These are phyloP conservation scores for Pogonomyrmex californicus DNA, from an alignment of 1,140 invertebrate genomes.

Conservation along the genomic window DNA sequence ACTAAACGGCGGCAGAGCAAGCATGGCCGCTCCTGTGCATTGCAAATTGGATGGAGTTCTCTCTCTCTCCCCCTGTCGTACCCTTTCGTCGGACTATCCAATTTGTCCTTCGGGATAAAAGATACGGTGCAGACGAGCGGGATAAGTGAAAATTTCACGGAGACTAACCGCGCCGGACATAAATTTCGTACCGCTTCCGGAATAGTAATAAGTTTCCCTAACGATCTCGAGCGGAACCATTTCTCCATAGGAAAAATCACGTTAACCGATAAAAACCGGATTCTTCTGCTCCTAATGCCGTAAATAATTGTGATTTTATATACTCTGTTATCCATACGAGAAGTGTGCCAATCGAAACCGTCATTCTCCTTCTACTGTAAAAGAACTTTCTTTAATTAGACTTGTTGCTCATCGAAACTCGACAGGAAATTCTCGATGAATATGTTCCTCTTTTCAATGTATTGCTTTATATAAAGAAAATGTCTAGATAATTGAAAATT, in stretches of 20 bases:
- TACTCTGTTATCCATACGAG: not conserved
- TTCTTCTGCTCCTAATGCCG: not conserved
- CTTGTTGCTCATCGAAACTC: not conserved
- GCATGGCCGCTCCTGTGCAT: conserved; percentile 64
- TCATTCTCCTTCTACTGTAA: no score
- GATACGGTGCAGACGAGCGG: conserved; percentile 54
- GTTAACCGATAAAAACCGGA: conserved; percentile 30
- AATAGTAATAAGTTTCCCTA: conserved; percentile 61
- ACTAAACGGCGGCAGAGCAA: conserved; percentile 35
- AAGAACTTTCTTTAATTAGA: not conserved
- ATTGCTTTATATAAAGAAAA: no score
- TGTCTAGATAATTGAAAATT: no score
- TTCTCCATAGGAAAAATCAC: conserved; percentile 40
- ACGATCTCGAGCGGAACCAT: conserved; percentile 44
- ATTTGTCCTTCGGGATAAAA: conserved; percentile 72
- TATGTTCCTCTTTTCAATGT: no score
- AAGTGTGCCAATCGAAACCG: not conserved
- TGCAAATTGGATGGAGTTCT: conserved; percentile 74
- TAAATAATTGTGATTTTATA: conserved; percentile 50
- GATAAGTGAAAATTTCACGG: conserved; percentile 65
- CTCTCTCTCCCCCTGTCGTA: conserved; percentile 22
- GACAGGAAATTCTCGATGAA: not conserved
- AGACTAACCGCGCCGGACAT: conserved; percentile 57
- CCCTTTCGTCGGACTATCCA: conserved; percentile 71
- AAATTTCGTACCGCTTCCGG: conserved; percentile 48